Conservation (phyloP, 2,113 vertebrate genomes). For the Dipodomys merriami region DNA sequence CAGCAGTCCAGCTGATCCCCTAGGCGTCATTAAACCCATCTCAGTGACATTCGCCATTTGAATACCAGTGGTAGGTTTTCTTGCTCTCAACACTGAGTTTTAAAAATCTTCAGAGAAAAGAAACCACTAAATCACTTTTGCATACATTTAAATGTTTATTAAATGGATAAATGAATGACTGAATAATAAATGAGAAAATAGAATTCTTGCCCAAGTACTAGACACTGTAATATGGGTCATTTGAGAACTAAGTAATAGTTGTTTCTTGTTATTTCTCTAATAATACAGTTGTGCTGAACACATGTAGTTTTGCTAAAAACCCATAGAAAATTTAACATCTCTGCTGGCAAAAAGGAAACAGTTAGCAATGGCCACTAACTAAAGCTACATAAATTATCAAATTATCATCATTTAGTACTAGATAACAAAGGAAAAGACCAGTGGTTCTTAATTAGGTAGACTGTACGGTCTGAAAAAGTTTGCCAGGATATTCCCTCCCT, state of each 20-base stretch:
- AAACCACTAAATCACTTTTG: conserved; percentile 76
- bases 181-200: conserved; percentile 70
- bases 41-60: conserved; percentile 79
- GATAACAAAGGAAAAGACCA: not conserved
- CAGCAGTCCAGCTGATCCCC: conserved; percentile 86
- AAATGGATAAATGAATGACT: conserved; percentile 27
- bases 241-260: conserved; percentile 46
- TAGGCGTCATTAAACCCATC: conserved; percentile 89
- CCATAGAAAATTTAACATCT: conserved; percentile 60
- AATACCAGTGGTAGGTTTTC: conserved; percentile 64
- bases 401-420: conserved; percentile 42
- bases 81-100: conserved; percentile 73
- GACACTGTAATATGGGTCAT: conserved; percentile 57
- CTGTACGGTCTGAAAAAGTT: conserved; percentile 26
- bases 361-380: conserved; percentile 53
- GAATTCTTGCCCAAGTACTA: conserved; percentile 46
- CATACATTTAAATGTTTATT: conserved; percentile 73
- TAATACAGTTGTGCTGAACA: conserved; percentile 30
- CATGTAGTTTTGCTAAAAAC: conserved; percentile 60
- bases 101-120: conserved; percentile 83
- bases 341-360: conserved; percentile 57
- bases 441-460: conserved; percentile 6
- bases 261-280: conserved; percentile 63
- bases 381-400: conserved; percentile 36
- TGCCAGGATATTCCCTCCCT: conserved; percentile 17